Evolutionary conservation across 2,888 invertebrate species (phyloP).

Genomic region (Anthrax anthrax): DNA sequence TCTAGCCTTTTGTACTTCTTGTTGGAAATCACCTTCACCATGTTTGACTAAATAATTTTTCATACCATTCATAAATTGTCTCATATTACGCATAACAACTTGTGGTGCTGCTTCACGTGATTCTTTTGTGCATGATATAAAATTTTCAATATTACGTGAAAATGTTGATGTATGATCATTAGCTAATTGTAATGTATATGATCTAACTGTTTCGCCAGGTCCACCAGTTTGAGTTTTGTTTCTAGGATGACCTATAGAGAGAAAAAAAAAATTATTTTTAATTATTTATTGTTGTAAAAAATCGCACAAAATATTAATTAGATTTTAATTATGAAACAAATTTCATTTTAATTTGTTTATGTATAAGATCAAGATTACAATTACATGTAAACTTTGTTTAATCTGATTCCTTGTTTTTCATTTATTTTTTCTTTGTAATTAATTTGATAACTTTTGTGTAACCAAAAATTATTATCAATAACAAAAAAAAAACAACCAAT

Average conservation of each 20-base stretch:
- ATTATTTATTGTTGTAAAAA: no score
- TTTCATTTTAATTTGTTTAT: no score
- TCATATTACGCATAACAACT: slow-evolving; percentile 77
- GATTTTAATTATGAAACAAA: no score
- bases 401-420: no score
- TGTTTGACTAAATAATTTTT: slow-evolving; percentile 95
- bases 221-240: slow-evolving; percentile 40
- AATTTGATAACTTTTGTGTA: no score
- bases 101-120: slow-evolving; percentile 79
- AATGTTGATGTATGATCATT: slow-evolving; percentile 79
- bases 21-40: slow-evolving; percentile 84
- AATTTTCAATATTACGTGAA: slow-evolving; percentile 84
- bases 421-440: no score
- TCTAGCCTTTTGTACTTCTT: slow-evolving; percentile 57
- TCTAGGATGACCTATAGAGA: slow-evolving; percentile 57
- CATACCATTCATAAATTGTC: slow-evolving; percentile 97
- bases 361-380: no score
- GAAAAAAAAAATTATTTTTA: neutral
- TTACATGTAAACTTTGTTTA: no score
- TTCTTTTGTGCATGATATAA: slow-evolving; percentile 83
- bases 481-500: no score
- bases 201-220: slow-evolving; percentile 56
- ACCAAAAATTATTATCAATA: no score
- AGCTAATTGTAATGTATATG: slow-evolving; percentile 66
- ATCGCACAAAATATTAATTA: no score